Evolutionary conservation across 2,888 invertebrate species (phyloP).

Genomic region (Salpingus planirostris): DNA sequence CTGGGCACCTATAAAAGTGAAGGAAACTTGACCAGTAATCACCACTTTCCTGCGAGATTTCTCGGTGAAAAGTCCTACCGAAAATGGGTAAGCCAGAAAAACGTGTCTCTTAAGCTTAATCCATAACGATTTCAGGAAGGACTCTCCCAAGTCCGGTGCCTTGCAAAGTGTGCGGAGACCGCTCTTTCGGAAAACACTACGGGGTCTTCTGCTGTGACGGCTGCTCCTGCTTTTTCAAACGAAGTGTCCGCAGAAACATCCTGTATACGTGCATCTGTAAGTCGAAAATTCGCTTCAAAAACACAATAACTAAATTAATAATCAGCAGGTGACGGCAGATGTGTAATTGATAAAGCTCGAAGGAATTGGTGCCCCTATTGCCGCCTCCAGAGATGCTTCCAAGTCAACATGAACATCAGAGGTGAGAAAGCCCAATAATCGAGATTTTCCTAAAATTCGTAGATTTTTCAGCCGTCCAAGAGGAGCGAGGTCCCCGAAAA

Average conservation of each 20-base stretch:
- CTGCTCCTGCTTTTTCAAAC: conserved; percentile 83
- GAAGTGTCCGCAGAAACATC: conserved; percentile 66
- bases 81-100: not conserved
- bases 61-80: conserved; percentile 7
- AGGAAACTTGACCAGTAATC: conserved; percentile 6
- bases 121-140: conserved; percentile 27
- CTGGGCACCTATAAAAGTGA: not conserved
- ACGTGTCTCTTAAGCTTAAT: not conserved
- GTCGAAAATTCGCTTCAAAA: too few species aligned
- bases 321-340: conserved; percentile 64
- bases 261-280: conserved; percentile 70
- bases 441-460: not conserved
- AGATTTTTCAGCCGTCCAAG: conserved; percentile 63
- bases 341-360: conserved; percentile 70
- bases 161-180: conserved; percentile 75
- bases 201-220: conserved; percentile 82
- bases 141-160: conserved; percentile 56
- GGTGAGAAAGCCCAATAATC: conserved; percentile 41
- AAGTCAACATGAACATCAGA: conserved; percentile 67
- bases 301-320: conserved; percentile 18
- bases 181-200: conserved; percentile 77
- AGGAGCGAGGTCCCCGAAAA: conserved; percentile 71
- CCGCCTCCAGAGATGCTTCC: conserved; percentile 66
- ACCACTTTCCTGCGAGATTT: conserved; percentile 1
- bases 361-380: conserved; percentile 86